Evolutionary conservation across 2,797 vertebrate species (phyloP).

Genomic region (Aulostomus chinensis): DNA sequence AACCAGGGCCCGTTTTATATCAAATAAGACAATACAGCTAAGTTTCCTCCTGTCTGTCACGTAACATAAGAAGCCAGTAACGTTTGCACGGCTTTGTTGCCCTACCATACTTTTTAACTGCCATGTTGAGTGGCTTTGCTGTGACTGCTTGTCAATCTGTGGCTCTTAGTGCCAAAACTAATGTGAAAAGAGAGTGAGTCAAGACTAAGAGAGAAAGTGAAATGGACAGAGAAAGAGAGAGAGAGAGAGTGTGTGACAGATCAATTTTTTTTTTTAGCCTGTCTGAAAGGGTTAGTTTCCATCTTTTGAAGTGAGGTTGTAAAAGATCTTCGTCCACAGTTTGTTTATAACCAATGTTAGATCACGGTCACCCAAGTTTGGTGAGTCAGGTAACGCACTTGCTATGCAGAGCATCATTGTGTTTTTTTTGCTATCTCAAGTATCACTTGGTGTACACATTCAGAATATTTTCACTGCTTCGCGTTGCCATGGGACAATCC

Average conservation of each 20-base stretch:
- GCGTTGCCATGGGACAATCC: no score
- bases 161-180: slow-evolving; percentile 44
- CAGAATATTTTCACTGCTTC: no score
- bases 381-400: no score
- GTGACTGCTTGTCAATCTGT: slow-evolving; percentile 60
- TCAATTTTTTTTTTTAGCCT: slow-evolving; percentile 14
- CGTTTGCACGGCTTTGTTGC: slow-evolving; percentile 18
- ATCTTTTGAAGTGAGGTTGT: not conserved
- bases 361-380: not conserved
- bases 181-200: slow-evolving; percentile 26
- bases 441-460: no score
- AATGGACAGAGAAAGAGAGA: no score
- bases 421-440: no score
- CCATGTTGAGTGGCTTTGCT: slow-evolving; percentile 47
- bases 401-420: no score
- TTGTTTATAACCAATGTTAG: no score
- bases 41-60: slow-evolving; percentile 14
- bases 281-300: not conserved
- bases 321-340: not conserved
- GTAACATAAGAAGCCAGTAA: slow-evolving; percentile 30
- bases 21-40: slow-evolving; percentile 8
- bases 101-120: slow-evolving; percentile 57
- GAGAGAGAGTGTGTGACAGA: slow-evolving; percentile 12
- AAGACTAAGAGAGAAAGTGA: slow-evolving; percentile 30
- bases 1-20: no score